Conservation (phyloP, 2,113 vertebrate species). For the Dolichotis patagonum region DNA sequence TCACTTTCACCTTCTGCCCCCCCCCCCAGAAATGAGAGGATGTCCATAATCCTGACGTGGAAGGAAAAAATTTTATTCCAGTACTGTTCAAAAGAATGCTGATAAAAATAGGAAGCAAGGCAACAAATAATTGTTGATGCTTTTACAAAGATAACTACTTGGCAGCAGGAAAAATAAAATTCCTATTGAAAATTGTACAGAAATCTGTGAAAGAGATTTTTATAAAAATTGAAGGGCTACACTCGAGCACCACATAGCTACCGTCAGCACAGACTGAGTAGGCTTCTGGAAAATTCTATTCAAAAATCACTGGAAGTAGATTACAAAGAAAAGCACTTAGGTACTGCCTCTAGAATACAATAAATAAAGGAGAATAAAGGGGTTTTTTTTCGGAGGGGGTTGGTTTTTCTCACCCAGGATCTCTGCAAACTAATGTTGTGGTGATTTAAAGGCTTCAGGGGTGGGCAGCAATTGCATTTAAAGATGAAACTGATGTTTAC, state of each 20-base stretch:
- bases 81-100: background rate
- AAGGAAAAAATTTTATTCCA: background rate
- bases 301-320: background rate
- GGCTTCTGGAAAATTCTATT: background rate
- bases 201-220: background rate
- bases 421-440: constrained; percentile 18
- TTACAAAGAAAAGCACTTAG: background rate
- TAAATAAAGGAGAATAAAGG: background rate
- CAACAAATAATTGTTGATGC: background rate
- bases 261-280: background rate
- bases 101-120: background rate
- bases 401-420: background rate
- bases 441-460: background rate
- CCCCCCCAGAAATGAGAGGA: background rate
- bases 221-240: background rate
- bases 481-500: background rate
- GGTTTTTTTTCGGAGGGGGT: no score
- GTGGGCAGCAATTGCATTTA: background rate
- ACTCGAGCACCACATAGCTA: background rate
- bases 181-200: background rate
- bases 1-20: fast-evolving
- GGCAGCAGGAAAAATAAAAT: background rate
- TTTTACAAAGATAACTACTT: constrained; percentile 28
- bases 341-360: background rate
- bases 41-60: background rate